phyloP scores from a whole-genome alignment of 2,113 vertebrate genomes.

The Bubo blakistoni region DNA sequence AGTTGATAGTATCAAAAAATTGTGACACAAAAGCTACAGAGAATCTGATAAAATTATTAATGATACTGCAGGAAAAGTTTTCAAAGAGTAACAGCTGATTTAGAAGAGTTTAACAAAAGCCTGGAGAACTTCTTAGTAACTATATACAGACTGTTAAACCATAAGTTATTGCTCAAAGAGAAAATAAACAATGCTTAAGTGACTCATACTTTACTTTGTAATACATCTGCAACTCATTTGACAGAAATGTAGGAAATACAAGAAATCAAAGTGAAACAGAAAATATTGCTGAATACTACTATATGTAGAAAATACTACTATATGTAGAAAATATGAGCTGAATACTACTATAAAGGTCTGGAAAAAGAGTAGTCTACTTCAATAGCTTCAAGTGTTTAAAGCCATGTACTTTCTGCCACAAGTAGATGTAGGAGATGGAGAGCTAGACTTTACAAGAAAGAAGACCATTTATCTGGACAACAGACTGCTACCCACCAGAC shows the following conservation, averaged over 20 bases:
- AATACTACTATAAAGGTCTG: background rate
- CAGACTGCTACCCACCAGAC: constrained; percentile 70
- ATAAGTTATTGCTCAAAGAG: background rate
- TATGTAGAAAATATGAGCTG: no score
- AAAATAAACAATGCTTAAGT: background rate
- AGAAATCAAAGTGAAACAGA: background rate
- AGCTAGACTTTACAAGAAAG: background rate
- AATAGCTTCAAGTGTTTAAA: background rate
- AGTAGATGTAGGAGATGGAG: background rate
- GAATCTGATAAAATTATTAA: background rate
- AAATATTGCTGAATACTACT: background rate
- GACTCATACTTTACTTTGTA: background rate
- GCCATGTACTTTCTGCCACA: background rate
- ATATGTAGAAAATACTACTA: no score
- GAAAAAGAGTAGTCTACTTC: background rate
- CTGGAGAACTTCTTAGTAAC: background rate
- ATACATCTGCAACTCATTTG: background rate
- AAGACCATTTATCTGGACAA: background rate
- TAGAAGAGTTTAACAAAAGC: background rate
- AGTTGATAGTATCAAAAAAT: background rate
- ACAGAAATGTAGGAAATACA: background rate
- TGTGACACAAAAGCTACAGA: background rate
- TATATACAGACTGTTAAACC: background rate
- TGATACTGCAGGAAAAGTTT: background rate
- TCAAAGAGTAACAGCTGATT: background rate